Evolutionary conservation across 2,797 vertebrate genomes (phyloP), one percentile per base, ranked within the genome.

Genomic region (Monodelphis domestica): DNA sequence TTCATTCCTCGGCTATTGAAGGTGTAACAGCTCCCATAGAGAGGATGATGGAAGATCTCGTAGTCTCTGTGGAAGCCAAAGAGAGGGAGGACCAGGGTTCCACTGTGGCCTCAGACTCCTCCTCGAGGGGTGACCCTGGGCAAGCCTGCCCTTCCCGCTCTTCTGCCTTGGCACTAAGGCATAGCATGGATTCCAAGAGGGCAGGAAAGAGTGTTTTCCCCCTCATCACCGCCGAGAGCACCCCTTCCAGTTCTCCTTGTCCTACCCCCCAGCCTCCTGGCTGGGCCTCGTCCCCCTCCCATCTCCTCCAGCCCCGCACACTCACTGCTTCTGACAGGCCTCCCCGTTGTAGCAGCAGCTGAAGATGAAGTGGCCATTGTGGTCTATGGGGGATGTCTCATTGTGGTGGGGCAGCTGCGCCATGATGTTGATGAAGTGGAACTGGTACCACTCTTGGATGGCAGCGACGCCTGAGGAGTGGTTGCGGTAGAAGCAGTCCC

Each of bases 11-110:
- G 30, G 89, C 96, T 98, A 95, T 98, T 98, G 9, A 98, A 98
- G 1, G 98, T 98, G 38, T 98, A 98, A 95, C 98, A 98, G 94
- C 97, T 98, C 91, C 98, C 98, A 1, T 98, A 98, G 91, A 96
- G 96, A 0, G 98, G 97, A 87, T 98, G 98, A 70, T 98, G 97
- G 57, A 97, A 98, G 0, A 96, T 97, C 57, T 63, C 10, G 0
- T 97, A 97, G 93, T 98, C 96, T 15, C 98, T 98, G 96, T 11
- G 96, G 15, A 53, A 53, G 17, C 29, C 51, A 88, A 88, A 88
- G 51, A n/a, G n/a, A n/a, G n/a, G n/a, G n/a, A n/a, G 55, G 95
- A 90, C 12, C 21, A 1, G 29, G 38, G 50, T 6, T 51, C 38
- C 3, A 1, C 3, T n/a, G n/a, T n/a, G n/a, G n/a, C n/a, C 57